phyloP scores from a whole-genome alignment of 2,113 vertebrate species.

The Monopterus albus region DNA sequence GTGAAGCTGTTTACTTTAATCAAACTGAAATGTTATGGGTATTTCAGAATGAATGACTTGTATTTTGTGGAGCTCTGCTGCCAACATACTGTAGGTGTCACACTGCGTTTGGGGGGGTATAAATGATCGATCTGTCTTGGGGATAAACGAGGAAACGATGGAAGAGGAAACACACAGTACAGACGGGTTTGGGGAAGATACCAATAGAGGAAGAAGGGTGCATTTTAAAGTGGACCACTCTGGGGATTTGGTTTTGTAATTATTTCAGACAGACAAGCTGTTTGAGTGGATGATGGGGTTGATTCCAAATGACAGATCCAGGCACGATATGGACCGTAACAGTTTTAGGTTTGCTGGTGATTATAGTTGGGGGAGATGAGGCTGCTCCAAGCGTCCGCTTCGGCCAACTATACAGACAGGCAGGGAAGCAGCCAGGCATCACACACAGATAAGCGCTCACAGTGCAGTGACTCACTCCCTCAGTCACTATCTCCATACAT shows the following conservation, averaged over 20 bases:
- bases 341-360: slow-evolving; percentile 1
- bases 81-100: slow-evolving; percentile 56
- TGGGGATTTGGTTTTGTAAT: slow-evolving; percentile 26
- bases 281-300: slow-evolving; percentile 13
- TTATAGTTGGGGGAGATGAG: slow-evolving; percentile 19
- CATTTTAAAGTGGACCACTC: not conserved
- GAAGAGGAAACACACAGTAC: not conserved
- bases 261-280: not conserved
- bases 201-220: not conserved
- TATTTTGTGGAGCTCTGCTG: slow-evolving; percentile 33
- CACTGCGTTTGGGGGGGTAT: slow-evolving; percentile 21
- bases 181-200: not conserved
- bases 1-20: slow-evolving; percentile 54
- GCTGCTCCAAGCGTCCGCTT: not conserved
- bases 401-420: not conserved
- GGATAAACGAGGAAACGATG: slow-evolving; percentile 14
- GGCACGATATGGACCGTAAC: slow-evolving; percentile 15
- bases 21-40: slow-evolving; percentile 46
- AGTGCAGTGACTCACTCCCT: slow-evolving; percentile 24
- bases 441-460: not conserved
- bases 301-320: slow-evolving; percentile 30
- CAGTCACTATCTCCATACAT: slow-evolving; percentile 31
- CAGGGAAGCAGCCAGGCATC: not conserved
- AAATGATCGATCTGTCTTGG: too few relatives aligned
- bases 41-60: slow-evolving; percentile 53